These are phyloP conservation scores for Margarornis squamiger DNA, from an alignment of 2,797 vertebrate species.

Conservation along the genomic window DNA sequence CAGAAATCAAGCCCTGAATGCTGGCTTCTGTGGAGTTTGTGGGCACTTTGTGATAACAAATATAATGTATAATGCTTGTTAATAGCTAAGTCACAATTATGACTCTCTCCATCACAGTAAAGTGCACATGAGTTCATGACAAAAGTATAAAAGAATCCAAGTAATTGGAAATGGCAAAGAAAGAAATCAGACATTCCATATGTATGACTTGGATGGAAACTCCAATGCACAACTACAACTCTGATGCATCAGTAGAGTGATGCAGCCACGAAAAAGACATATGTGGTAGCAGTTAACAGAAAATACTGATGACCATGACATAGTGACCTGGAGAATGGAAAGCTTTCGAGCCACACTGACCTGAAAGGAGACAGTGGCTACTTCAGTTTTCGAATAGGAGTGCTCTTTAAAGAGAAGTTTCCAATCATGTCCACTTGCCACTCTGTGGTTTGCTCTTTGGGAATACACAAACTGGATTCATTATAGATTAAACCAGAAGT, in stretches of 20 bases:
- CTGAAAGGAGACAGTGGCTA: background rate
- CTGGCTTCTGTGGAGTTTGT: background rate
- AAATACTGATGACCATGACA: background rate
- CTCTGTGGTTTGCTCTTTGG: background rate
- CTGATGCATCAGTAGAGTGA: background rate
- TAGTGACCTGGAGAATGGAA: background rate
- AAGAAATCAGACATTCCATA: background rate
- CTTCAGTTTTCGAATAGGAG: background rate
- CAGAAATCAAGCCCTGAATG: background rate
- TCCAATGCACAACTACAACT: background rate
- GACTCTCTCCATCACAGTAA: background rate
- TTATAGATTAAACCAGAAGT: background rate
- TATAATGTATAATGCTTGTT: background rate
- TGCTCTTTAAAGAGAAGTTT: background rate
- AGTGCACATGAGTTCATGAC: rapidly evolving
- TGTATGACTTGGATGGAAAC: background rate
- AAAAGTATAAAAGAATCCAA: background rate
- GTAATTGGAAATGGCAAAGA: background rate
- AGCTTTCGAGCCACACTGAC: background rate
- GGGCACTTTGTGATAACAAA: background rate
- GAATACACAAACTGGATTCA: background rate
- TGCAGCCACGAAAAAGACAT: background rate
- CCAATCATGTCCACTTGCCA: background rate
- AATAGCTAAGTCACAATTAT: background rate
- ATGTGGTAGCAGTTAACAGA: background rate